A percentile compares a stretch with the other conserved stretches of the same genome.
Conservation (phyloP, 2,113 vertebrate genomes). For the Rhineura floridana region DNA sequence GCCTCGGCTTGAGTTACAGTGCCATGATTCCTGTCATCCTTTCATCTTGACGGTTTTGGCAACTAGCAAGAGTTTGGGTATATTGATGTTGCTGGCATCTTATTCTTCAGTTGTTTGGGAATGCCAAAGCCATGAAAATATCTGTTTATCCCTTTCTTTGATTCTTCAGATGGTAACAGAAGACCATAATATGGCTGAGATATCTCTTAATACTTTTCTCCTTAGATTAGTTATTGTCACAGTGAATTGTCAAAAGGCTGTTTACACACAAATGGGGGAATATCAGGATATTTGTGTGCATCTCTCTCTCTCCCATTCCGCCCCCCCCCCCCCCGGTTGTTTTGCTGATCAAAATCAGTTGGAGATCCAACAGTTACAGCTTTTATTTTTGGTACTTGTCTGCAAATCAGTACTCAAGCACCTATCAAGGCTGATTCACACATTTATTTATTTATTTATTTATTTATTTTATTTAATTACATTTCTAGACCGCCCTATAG, state of each 20-base stretch:
- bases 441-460: neutral
- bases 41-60: neutral
- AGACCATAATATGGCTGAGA: neutral
- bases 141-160: neutral
- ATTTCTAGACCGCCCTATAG: too few species aligned
- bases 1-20: neutral
- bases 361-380: neutral
- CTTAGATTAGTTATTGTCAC: neutral
- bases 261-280: too few species aligned
- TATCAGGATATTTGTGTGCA: neutral
- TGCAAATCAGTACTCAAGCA: neutral
- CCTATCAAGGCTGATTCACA: neutral
- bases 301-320: neutral
- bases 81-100: neutral
- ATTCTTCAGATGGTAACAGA: neutral
- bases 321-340: too few species aligned
- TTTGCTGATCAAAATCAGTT: neutral
- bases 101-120: neutral
- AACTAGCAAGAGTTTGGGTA: neutral
- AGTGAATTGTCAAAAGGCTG: neutral
- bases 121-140: neutral
- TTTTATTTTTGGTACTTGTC: too few species aligned
- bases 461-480: too few species aligned
- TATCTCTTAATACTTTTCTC: neutral
- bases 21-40: neutral